Evolutionary conservation across 2,888 invertebrate genomes (phyloP).

Genomic region (Tetramorium bicarinatum): DNA sequence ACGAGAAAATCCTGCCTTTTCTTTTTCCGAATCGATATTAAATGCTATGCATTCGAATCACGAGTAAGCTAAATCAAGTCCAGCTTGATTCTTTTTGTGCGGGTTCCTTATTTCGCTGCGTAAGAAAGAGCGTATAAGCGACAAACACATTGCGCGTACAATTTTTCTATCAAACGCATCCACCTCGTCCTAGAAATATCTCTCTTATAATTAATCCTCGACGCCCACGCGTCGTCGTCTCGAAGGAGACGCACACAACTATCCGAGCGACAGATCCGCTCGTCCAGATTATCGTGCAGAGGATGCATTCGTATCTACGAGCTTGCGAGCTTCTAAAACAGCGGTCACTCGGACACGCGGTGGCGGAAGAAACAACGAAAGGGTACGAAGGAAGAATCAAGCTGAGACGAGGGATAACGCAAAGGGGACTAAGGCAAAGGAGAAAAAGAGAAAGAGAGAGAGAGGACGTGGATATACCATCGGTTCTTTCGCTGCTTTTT

Average conservation of each 20-base stretch:
- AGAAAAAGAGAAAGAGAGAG: constrained; percentile 39
- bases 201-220: neutral
- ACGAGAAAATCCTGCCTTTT: constrained; percentile 40
- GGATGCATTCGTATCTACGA: constrained; percentile 19
- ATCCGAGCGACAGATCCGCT: neutral
- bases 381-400: constrained; percentile 60
- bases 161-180: constrained; percentile 23
- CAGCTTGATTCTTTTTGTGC: constrained; percentile 76
- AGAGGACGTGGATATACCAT: constrained; percentile 37
- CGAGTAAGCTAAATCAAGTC: constrained; percentile 75
- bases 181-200: neutral
- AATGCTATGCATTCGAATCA: constrained; percentile 57
- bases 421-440: constrained; percentile 16
- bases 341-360: constrained; percentile 47
- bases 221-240: neutral
- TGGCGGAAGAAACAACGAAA: constrained; percentile 47
- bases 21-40: constrained; percentile 47
- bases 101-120: constrained; percentile 20
- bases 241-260: neutral
- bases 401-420: constrained; percentile 41
- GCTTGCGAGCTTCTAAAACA: constrained; percentile 16
- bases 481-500: neutral
- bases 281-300: neutral
- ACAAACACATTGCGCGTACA: constrained; percentile 18
- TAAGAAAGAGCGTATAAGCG: constrained; percentile 32